Evolutionary conservation across 2,797 vertebrate species (phyloP).

Genomic region (Danio aesculapii): DNA sequence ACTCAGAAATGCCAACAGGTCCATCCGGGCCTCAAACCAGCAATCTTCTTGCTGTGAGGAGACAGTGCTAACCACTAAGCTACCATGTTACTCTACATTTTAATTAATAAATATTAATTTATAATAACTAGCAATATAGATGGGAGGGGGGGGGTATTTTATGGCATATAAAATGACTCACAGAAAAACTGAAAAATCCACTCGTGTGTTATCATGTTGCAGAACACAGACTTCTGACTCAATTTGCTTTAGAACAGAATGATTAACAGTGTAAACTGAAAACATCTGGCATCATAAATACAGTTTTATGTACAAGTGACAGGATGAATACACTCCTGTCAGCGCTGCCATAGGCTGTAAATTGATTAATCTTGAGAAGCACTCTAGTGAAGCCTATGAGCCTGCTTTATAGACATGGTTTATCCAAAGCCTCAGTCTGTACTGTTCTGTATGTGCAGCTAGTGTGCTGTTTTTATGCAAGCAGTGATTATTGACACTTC

Average conservation of each 20-base stretch:
- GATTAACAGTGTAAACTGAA: slow-evolving; percentile 22
- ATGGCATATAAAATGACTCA: too few relatives aligned
- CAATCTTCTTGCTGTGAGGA: too few relatives aligned
- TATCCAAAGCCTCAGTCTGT: background rate
- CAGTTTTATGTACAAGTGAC: slow-evolving; percentile 33
- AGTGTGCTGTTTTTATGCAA: background rate
- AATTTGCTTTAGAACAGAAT: slow-evolving; percentile 7
- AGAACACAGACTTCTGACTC: background rate
- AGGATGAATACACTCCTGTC: slow-evolving; percentile 37
- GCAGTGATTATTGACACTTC: slow-evolving; percentile 14
- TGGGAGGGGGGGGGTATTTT: too few relatives aligned
- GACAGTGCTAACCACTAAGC: too few relatives aligned
- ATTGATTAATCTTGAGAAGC: slow-evolving; percentile 11
- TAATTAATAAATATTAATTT: too few relatives aligned
- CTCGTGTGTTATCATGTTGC: too few relatives aligned
- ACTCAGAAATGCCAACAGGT: too few relatives aligned
- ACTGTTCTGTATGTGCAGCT: background rate
- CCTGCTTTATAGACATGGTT: background rate
- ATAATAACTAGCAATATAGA: too few relatives aligned
- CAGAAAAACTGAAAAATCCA: too few relatives aligned
- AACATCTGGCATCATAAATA: slow-evolving; percentile 53
- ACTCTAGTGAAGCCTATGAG: background rate
- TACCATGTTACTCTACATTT: too few relatives aligned
- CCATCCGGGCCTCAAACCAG: too few relatives aligned
- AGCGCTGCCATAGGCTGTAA: slow-evolving; percentile 19